Base-by-base conservation (phyloP, 2,797 vertebrate species). In the Tapirus indicus region DNA sequence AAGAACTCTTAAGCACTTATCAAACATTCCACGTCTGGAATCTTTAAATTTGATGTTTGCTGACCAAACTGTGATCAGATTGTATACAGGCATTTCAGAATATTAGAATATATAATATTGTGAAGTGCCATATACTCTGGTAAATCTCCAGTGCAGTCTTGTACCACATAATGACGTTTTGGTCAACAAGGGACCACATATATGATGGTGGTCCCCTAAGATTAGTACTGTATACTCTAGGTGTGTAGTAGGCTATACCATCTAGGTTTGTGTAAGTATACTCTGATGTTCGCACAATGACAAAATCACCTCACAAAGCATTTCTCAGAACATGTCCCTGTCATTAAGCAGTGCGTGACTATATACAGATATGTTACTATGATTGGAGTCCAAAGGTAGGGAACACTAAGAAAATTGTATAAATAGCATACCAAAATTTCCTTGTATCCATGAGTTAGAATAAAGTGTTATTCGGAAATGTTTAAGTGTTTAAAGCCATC, bases 381-480 rank as follows among this genome's bases (percentile, higher is more conserved):
- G 38, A 80, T 5, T 88, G 52, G 60, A 89, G 10, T 87, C 20
- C 47, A 94, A 85, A 87, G 60, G 5, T 91, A 85, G 56, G 18
- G 20, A 93, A 84, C 29, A 75, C 68, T 91, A 60, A 78, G 74
- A 87, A 97, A 93, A 90, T 25, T 90, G 66, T 47, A 94, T 82
- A 69, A 71, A 75, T 68, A 84, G 3, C n/a, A 92, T 91, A 91
- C 38, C 25, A 82, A 91, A 91, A 66, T 85, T 83, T 49, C 25
- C 75, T 95, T 96, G 86, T 91, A 88, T 72, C 79, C 29, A 72
- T 4, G 7, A 93, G 7, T 77, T 78, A 91, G 41, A 93, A 94
- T 83, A 88, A 78, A 78, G 23, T 90, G 47, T 93, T 92, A 78
- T 23, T 95, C n/a, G 75, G 54, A 96, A 97, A 79, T 89, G 21